phyloP scores from a whole-genome alignment of 2,888 invertebrate species.

The Andrena chrysosceles region DNA sequence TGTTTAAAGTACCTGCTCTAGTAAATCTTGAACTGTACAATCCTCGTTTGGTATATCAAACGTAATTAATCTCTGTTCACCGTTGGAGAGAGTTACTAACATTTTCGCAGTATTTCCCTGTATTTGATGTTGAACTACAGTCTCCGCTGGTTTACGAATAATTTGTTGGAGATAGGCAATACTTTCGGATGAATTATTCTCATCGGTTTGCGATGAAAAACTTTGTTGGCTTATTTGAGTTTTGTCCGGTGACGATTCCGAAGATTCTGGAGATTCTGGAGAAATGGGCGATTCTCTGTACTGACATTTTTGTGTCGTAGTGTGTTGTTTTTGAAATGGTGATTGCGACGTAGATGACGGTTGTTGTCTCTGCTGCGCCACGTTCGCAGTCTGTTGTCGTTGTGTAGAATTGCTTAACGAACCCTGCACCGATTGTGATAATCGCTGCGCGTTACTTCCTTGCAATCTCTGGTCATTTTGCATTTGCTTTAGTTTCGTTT shows the following conservation, averaged over 20 bases:
- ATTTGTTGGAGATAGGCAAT: conserved; percentile 79
- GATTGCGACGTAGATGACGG: conserved; percentile 77
- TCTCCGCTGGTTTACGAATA: conserved; percentile 79
- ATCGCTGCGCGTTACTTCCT: conserved; percentile 50
- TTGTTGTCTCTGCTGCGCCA: conserved; percentile 81
- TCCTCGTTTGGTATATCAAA: conserved; percentile 93
- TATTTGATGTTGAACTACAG: conserved; percentile 82
- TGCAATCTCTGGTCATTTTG: conserved; percentile 56
- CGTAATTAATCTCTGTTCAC: conserved; percentile 93
- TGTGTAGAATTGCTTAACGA: conserved; percentile 46
- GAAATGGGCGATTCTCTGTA: conserved; percentile 68
- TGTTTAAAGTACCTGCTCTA: conserved; percentile 89
- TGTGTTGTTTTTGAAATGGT: conserved; percentile 72
- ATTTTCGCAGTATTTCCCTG: conserved; percentile 89
- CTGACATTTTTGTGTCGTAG: conserved; percentile 35
- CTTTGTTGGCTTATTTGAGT: conserved; percentile 34
- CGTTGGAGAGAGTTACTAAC: conserved; percentile 91
- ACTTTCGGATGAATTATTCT: conserved; percentile 73
- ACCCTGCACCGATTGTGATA: conserved; percentile 38
- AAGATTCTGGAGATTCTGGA: conserved; percentile 46
- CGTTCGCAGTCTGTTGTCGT: conserved; percentile 60
- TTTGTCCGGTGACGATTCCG: conserved; percentile 24
- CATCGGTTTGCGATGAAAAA: conserved; percentile 61
- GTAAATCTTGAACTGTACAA: conserved; percentile 92
- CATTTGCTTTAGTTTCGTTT: conserved; percentile 74